Base-by-base conservation (phyloP, 2,888 invertebrate species). In the Allygus modestus region DNA sequence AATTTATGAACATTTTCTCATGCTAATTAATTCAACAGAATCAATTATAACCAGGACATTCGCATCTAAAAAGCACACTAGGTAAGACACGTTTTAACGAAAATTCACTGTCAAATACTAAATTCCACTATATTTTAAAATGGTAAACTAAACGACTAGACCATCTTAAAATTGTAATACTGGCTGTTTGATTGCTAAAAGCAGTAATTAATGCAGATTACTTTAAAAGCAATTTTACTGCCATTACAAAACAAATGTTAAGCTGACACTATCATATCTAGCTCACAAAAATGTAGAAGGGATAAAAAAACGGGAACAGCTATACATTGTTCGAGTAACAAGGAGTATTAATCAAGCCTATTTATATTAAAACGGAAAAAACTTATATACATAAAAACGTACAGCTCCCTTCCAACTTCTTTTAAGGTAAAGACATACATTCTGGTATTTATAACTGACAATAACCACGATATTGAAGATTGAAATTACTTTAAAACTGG, bases 201-300 rank as follows among this genome's bases (percentile, higher is more conserved):
- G 75, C 43, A 15, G 5, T 37, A 65, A 28, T 65, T 15, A 65
- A 65, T 65, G 65, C 65, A 65, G 20, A 26, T 4, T 58, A 65
- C 15, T 28, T 23, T 23, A 12, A 15, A 65, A 65, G 65, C 65
- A 65, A 7, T 65, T 65, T 65, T 28, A 28, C 31, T 54, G 54
- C 54, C 54, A 54, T n/a, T 54, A n/a, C 28, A 81, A 28, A 26
- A 43, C 58, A 12, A 28, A 33, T 54, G 17, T 43, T 46, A 51
- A 84, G 28, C 37, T 26, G 51, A 17, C 5, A 41, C 51, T 75
- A 75, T 43, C 5, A 7, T 5, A 28, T 26, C 65, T 31, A 65
- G 17, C 65, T 31, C 28, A 65, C 7, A 58, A 4, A 65, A 65
- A 65, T 65, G 65, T 65, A 28, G 28, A 65, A 31, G 2, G 2